Evolutionary conservation across 2,797 vertebrate genomes (phyloP).

Genomic region (Pangasius krempfi): DNA sequence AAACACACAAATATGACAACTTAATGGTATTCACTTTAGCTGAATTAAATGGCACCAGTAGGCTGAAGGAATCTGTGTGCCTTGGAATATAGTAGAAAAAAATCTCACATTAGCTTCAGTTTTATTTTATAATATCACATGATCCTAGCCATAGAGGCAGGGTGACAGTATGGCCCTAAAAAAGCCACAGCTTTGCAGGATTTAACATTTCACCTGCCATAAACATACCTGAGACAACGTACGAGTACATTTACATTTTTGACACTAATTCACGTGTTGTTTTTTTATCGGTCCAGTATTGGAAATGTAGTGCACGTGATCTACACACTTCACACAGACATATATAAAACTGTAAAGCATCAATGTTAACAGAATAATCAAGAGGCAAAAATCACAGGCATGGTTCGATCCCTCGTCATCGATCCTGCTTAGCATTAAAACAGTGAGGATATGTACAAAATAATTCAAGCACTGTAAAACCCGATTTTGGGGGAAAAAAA

Average conservation of each 20-base stretch:
- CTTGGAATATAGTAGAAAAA: background rate
- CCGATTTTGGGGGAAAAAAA: background rate
- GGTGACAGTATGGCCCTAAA: background rate
- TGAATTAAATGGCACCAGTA: slow-evolving; percentile 3
- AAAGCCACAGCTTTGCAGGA: background rate
- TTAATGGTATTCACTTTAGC: background rate
- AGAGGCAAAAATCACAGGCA: background rate
- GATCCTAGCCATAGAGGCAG: background rate
- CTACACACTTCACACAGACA: background rate
- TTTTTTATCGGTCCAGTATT: background rate
- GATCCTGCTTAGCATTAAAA: background rate
- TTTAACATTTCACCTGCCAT: background rate
- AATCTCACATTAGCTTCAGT: background rate
- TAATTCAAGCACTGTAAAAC: background rate
- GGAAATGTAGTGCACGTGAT: background rate
- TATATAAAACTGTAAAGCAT: background rate
- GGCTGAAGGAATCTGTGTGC: background rate
- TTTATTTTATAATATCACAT: background rate
- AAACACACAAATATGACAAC: background rate
- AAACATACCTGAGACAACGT: background rate
- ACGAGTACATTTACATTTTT: background rate
- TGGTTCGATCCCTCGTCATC: background rate
- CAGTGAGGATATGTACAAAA: background rate
- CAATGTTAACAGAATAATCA: background rate
- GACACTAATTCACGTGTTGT: background rate